Evolutionary conservation across 2,113 vertebrate genomes (phyloP).

Genomic region (Prolemur simus): DNA sequence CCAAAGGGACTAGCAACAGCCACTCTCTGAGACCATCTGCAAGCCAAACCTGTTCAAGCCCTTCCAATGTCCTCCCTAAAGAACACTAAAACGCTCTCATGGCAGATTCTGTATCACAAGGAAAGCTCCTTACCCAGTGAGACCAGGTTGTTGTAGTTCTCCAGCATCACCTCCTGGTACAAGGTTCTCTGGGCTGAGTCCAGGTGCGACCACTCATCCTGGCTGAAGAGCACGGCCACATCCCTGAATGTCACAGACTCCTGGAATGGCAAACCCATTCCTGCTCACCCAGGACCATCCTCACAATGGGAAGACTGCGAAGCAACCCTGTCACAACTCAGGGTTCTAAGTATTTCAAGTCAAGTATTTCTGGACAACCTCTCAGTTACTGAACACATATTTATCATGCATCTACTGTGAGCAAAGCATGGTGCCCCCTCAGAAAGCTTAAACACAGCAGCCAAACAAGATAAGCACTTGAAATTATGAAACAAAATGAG

Average conservation of each 20-base stretch:
- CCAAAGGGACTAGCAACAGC: neutral
- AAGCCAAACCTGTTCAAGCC: neutral
- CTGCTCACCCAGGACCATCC: neutral
- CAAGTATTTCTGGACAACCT: neutral
- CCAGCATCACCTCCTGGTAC: slow-evolving; percentile 76
- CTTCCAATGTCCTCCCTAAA: neutral
- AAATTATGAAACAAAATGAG: neutral
- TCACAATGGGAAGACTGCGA: neutral
- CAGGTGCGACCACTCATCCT: slow-evolving; percentile 73
- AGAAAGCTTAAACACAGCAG: neutral
- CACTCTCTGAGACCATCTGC: neutral
- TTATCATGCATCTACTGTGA: neutral
- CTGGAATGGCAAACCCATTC: slow-evolving; percentile 60
- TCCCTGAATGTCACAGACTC: slow-evolving; percentile 71
- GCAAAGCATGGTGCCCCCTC: neutral
- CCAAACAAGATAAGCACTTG: neutral
- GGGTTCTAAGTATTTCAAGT: neutral
- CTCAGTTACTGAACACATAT: neutral
- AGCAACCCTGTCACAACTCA: neutral
- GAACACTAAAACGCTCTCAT: neutral
- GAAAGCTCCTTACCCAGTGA: slow-evolving; percentile 65
- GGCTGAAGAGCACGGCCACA: slow-evolving; percentile 74
- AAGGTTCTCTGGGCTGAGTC: slow-evolving; percentile 59
- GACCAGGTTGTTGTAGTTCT: slow-evolving; percentile 71
- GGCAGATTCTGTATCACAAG: neutral